Percentiles rank a stretch among this genome's conserved stretches.
These are phyloP conservation scores for Trachemys scripta DNA, from an alignment of 2,113 vertebrate genomes.

Conservation along the genomic window DNA sequence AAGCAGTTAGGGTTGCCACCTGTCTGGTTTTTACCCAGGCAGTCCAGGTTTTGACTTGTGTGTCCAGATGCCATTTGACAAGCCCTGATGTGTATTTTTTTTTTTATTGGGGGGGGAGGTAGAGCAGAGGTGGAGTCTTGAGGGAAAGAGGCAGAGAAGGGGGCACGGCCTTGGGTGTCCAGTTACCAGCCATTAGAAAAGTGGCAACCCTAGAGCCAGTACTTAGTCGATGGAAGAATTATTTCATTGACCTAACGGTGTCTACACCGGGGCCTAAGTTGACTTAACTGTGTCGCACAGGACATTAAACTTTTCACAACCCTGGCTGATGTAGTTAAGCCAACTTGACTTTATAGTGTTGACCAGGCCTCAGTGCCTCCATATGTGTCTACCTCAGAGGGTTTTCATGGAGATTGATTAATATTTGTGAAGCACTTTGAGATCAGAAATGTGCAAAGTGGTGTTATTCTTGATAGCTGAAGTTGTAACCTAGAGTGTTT, in stretches of 20 bases:
- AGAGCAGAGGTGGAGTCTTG: too few species aligned
- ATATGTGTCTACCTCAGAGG: neutral
- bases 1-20: neutral
- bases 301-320: neutral
- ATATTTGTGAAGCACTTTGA: slow-evolving; percentile 42
- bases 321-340: neutral
- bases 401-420: slow-evolving; percentile 48
- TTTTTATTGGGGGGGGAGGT: too few species aligned
- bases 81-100: too few species aligned
- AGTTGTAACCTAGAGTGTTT: neutral
- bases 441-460: slow-evolving; percentile 9
- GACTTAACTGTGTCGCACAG: neutral
- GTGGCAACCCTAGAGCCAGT: neutral
- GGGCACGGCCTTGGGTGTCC: too few species aligned
- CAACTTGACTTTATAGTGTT: neutral
- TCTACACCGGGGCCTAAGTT: neutral
- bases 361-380: neutral
- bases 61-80: too few species aligned
- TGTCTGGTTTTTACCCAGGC: too few species aligned
- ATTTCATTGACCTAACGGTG: neutral
- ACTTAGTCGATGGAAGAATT: neutral
- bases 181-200: too few species aligned
- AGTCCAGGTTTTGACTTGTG: too few species aligned
- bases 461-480: slow-evolving; percentile 2
- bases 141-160: too few species aligned